Base-by-base conservation (phyloP, 64 coral and sea anemone genomes). In the Dendronephthya gigantea region DNA sequence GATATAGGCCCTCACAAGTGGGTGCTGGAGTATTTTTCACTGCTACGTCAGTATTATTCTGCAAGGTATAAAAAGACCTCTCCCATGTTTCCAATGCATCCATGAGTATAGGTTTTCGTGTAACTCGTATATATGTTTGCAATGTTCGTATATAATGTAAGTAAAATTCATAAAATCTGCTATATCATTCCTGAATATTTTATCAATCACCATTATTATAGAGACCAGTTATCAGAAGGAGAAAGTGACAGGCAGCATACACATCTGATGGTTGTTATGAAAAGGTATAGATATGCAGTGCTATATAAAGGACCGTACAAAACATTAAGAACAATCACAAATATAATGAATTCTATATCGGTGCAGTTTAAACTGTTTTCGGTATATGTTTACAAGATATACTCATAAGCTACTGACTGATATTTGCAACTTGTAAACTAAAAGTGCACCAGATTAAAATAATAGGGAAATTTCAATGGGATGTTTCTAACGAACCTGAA, bases 1-100 rank as follows among this genome's bases (percentile, higher is more conserved):
- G 69, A 76, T 37, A 7, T 76, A 33, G 69, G 69, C 3, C 29
- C 69, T 2, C 28, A 76, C 69, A 76, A 81, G 35, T 88, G 87
- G 87, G 76, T 88, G 27, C 23, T 50, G n/a, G 40, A 88, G 87
- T 88, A 82, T 11, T 82, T 83, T 15, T 45, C 43, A 32, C 48
- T 88, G 4, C 35, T 83, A 65, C 87, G 79, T 32, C 75, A 88
- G 59, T 88, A 82, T 65, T 88, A 88, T 65, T 41, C 50, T 56
- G 35, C 79, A 39, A 88, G 87, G 87, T 83, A 88, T n/a, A 49
- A 13, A 40, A 28, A 87, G 41, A 36, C n/a, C n/a, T n/a, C n/a
- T n/a, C n/a, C n/a, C n/a, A 32, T 27, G 5, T 32, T 35, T 49
- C 27, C 34, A 33, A 32, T 49, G 32, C 19, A 65, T 50, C 34